These are phyloP conservation scores for Tenualosa ilisha DNA, from an alignment of 2,797 vertebrate species.

Conservation along the genomic window DNA sequence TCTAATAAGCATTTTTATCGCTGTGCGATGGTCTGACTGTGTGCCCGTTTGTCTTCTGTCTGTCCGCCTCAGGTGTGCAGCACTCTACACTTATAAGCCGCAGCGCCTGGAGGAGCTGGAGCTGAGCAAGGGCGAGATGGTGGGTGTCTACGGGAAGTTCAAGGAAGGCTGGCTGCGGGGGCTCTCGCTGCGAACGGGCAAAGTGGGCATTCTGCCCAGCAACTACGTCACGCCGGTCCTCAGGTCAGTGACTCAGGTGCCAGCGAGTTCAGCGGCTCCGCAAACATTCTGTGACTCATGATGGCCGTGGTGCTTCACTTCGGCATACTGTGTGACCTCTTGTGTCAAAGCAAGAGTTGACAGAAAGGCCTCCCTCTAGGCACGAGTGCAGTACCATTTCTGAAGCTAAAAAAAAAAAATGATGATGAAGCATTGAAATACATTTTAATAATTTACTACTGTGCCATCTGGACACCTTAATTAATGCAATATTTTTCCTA, in stretches of 20 bases:
- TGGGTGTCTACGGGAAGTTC: slow-evolving; percentile 88
- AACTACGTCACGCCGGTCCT: slow-evolving; percentile 89
- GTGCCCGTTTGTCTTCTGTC: not conserved
- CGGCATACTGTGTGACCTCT: not conserved
- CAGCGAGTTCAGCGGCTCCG: not conserved
- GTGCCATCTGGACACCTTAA: not conserved
- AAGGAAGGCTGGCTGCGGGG: slow-evolving; percentile 93
- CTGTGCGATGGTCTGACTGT: not conserved
- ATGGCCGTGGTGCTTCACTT: not conserved
- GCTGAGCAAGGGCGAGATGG: slow-evolving; percentile 90
- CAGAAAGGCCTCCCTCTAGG: not conserved
- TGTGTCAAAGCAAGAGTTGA: not conserved
- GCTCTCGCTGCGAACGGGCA: slow-evolving; percentile 87
- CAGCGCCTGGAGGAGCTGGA: slow-evolving; percentile 86
- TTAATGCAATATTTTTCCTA: not conserved
- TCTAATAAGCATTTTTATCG: slow-evolving; percentile 5
- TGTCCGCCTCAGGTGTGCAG: slow-evolving; percentile 78
- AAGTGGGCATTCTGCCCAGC: slow-evolving; percentile 89
- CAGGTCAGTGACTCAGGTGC: slow-evolving; percentile 71
- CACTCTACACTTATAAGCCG: slow-evolving; percentile 84
- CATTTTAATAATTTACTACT: not conserved
- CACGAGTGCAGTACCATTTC: not conserved
- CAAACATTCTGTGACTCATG: not conserved
- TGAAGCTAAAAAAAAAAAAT: not conserved
- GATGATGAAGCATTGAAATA: not conserved